Conservation (phyloP, 2,797 vertebrate genomes). For the Propithecus perrieri region DNA sequence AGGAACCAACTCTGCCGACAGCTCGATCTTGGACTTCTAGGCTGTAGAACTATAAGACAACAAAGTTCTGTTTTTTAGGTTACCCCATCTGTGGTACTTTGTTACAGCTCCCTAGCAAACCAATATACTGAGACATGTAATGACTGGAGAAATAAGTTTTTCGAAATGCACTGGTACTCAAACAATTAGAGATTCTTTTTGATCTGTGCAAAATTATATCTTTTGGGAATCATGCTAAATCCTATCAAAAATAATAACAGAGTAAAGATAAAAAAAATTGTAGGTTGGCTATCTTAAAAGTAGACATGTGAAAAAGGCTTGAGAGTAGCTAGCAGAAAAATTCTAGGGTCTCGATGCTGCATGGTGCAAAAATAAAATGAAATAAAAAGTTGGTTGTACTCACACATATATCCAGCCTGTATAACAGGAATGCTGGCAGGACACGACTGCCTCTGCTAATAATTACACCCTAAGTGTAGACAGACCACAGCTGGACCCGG, state of each 20-base stretch:
- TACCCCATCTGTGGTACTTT: neutral
- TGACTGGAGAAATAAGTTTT: neutral
- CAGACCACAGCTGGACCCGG: neutral
- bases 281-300: constrained; percentile 13
- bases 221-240: neutral
- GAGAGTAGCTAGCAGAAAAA: neutral
- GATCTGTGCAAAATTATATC: neutral
- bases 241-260: neutral
- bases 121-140: neutral
- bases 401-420: neutral
- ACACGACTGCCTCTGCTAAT: neutral
- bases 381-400: neutral
- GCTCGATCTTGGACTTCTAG: neutral
- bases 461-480: neutral
- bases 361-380: neutral
- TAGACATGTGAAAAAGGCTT: neutral
- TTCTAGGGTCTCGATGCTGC: neutral
- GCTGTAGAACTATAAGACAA: neutral
- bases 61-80: neutral
- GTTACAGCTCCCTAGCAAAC: neutral
- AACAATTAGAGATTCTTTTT: neutral
- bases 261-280: neutral
- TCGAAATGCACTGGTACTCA: neutral
- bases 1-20: neutral
- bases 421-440: neutral